Conservation (phyloP, 2,113 vertebrate genomes). For the Perognathus longimembris region DNA sequence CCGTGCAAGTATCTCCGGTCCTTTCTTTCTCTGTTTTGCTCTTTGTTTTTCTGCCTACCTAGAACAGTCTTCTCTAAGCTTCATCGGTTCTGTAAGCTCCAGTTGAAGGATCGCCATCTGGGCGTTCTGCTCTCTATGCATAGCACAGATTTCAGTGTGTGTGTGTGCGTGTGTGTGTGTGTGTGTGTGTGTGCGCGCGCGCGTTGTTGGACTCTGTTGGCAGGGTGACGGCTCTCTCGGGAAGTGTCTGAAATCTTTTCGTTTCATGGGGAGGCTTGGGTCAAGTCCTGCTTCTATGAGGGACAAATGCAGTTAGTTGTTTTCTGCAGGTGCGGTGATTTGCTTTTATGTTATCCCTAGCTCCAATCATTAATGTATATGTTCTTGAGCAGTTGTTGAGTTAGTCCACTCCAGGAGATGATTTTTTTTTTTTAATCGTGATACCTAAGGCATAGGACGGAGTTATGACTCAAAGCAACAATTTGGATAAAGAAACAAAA, state of each 20-base stretch:
- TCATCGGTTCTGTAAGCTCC: background rate
- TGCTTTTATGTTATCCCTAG: background rate
- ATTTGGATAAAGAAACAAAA: conserved; percentile 9
- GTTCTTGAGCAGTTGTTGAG: background rate
- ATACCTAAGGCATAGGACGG: background rate
- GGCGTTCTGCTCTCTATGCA: background rate
- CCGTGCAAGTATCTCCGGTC: too few species aligned
- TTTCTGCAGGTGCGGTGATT: background rate
- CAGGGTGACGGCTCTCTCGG: background rate
- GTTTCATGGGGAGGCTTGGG: background rate
- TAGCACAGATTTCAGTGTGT: background rate
- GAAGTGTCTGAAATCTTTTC: background rate
- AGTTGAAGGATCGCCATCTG: background rate
- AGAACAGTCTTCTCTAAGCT: background rate
- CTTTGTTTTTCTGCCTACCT: background rate
- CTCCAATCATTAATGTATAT: conserved; percentile 1
- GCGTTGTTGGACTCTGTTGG: background rate
- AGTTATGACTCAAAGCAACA: background rate
- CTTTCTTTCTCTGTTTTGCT: background rate
- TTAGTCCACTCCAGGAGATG: background rate
- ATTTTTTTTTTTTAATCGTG: background rate
- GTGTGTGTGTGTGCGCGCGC: background rate
- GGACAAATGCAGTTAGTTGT: background rate
- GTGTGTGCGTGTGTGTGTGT: background rate
- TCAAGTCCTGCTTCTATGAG: too few species aligned